Conservation (phyloP, 1,140 invertebrate species). For the Habropoda laboriosa region DNA sequence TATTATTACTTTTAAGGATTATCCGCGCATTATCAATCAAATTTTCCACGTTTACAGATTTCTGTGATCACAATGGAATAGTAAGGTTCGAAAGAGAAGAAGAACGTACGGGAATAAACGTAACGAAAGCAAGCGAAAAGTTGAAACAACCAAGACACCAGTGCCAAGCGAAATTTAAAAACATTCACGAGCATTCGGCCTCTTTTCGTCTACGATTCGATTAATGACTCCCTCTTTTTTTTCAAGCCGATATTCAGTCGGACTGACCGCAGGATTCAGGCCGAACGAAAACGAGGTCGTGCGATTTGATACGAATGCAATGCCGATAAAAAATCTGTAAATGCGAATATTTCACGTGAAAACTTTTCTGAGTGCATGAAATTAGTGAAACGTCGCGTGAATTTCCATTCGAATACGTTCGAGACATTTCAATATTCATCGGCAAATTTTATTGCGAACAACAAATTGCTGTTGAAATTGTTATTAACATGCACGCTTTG, state of each 20-base stretch:
- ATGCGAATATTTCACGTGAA: slow-evolving; percentile 15
- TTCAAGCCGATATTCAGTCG: slow-evolving; percentile 27
- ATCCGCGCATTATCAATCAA: no score
- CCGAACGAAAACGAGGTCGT: slow-evolving; percentile 42
- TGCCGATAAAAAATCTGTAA: slow-evolving; percentile 35
- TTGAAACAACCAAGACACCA: no score
- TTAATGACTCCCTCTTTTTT: slow-evolving; percentile 40
- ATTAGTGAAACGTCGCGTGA: neutral
- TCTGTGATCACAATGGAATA: neutral
- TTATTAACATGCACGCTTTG: no score
- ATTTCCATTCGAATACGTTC: neutral
- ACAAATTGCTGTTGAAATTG: no score
- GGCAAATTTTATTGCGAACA: no score
- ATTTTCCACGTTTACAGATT: no score
- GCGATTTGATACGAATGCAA: slow-evolving; percentile 36
- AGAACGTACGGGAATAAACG: no score
- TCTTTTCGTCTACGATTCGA: slow-evolving; percentile 31
- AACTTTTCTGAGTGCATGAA: neutral
- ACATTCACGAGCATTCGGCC: neutral
- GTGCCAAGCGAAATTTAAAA: neutral
- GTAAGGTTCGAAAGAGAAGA: neutral
- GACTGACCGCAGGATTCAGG: slow-evolving; percentile 30
- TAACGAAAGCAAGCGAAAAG: neutral
- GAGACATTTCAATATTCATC: no score
- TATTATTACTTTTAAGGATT: no score